phyloP scores from a whole-genome alignment of 2,888 invertebrate species.

The Melikaiella ostensackeni region DNA sequence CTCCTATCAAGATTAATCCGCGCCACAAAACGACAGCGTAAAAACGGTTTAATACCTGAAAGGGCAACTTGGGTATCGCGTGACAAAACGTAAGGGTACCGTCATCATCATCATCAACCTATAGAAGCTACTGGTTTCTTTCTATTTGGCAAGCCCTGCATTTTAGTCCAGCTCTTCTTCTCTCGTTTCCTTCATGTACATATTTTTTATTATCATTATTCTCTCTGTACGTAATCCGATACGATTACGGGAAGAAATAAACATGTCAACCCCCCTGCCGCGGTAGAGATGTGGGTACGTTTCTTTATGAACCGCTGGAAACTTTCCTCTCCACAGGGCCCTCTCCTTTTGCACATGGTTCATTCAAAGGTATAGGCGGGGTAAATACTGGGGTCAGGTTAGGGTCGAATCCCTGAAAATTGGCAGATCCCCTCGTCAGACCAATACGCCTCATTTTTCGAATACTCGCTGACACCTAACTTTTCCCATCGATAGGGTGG shows the following conservation, averaged over 20 bases:
- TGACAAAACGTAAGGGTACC: conserved; percentile 64
- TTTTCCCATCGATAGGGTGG: neutral
- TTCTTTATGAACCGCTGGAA: conserved; percentile 57
- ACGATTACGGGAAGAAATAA: conserved; percentile 71
- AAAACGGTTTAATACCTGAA: conserved; percentile 57
- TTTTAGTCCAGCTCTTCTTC: conserved; percentile 7
- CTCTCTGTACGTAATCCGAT: conserved; percentile 66
- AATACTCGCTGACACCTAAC: neutral
- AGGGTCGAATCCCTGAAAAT: neutral
- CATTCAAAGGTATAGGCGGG: neutral
- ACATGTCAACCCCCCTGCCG: conserved; percentile 67
- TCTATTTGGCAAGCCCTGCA: conserved; percentile 44
- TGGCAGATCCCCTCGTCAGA: neutral
- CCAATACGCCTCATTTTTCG: neutral
- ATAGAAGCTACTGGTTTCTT: conserved; percentile 41
- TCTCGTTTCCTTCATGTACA: conserved; percentile 29
- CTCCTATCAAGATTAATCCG: neutral
- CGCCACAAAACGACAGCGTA: conserved; percentile 3
- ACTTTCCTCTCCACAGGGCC: neutral
- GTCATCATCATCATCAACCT: neutral
- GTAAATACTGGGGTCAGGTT: neutral
- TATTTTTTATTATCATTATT: conserved; percentile 32
- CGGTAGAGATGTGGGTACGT: conserved; percentile 60
- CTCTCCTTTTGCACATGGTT: neutral
- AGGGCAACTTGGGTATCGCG: conserved; percentile 62